phyloP scores from a whole-genome alignment of 2,797 vertebrate genomes.

The Myripristis murdjan region DNA sequence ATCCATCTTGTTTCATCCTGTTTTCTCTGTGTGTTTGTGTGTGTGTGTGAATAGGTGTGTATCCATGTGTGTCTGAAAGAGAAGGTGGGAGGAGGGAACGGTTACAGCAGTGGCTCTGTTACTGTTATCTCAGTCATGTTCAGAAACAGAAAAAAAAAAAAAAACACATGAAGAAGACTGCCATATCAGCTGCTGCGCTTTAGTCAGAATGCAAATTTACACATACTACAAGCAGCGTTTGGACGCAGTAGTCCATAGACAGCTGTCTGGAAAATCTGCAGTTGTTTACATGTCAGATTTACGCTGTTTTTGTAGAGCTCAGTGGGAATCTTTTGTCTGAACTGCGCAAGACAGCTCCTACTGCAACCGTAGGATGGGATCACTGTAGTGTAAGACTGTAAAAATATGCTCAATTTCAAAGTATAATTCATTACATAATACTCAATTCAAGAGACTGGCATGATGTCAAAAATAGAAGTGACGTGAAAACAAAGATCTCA shows the following conservation, averaged over 20 bases:
- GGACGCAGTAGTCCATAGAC: slow-evolving; percentile 46
- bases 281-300: slow-evolving; percentile 66
- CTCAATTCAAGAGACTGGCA: slow-evolving; percentile 22
- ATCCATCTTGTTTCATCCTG: slow-evolving; percentile 47
- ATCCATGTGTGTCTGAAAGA: slow-evolving; percentile 62
- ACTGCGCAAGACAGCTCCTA: slow-evolving; percentile 55
- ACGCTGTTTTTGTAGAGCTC: slow-evolving; percentile 60
- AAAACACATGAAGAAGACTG: slow-evolving; percentile 33
- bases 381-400: slow-evolving; percentile 22
- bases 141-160: slow-evolving; percentile 45
- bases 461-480: slow-evolving; percentile 25
- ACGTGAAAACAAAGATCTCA: slow-evolving; percentile 1
- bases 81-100: slow-evolving; percentile 67
- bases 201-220: slow-evolving; percentile 52
- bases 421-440: slow-evolving; percentile 51
- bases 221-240: slow-evolving; percentile 16
- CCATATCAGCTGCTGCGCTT: slow-evolving; percentile 42
- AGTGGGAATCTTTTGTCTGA: slow-evolving; percentile 60
- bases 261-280: slow-evolving; percentile 58
- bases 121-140: slow-evolving; percentile 62
- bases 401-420: slow-evolving; percentile 22
- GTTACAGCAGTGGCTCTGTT: slow-evolving; percentile 40
- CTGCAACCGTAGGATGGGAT: slow-evolving; percentile 50
- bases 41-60: slow-evolving; percentile 49
- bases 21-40: background rate